Evolutionary conservation across 2,113 vertebrate species (phyloP).

Genomic region (Petaurus breviceps): DNA sequence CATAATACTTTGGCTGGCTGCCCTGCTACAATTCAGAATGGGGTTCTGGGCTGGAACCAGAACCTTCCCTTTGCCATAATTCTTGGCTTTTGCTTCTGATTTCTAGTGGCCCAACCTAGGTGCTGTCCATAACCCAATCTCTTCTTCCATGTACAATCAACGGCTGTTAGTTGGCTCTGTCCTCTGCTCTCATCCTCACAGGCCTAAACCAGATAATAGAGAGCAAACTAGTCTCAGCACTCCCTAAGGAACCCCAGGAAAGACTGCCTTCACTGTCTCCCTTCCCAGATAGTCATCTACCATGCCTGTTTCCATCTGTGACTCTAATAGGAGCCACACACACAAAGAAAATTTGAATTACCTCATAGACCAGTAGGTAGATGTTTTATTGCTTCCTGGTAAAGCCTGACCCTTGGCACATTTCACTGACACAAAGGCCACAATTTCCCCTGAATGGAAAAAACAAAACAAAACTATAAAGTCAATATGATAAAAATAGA

Average conservation of each 20-base stretch:
- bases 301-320: background rate
- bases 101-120: background rate
- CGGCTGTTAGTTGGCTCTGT: background rate
- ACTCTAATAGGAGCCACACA: background rate
- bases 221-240: background rate
- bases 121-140: background rate
- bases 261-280: background rate
- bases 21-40: background rate
- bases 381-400: background rate
- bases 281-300: background rate
- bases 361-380: background rate
- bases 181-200: background rate
- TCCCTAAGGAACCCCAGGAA: background rate
- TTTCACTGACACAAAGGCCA: background rate
- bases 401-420: background rate
- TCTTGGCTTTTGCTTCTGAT: background rate
- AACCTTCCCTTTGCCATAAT: background rate
- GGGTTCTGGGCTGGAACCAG: background rate
- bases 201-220: background rate
- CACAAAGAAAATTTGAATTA: background rate
- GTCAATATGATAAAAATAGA: constrained; percentile 70
- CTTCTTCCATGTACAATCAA: background rate
- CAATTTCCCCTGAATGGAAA: constrained; percentile 6
- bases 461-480: constrained; percentile 56
- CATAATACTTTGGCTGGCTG: background rate